phyloP scores from a whole-genome alignment of 1,140 invertebrate genomes.

The Diachasmimorpha longicaudata region DNA sequence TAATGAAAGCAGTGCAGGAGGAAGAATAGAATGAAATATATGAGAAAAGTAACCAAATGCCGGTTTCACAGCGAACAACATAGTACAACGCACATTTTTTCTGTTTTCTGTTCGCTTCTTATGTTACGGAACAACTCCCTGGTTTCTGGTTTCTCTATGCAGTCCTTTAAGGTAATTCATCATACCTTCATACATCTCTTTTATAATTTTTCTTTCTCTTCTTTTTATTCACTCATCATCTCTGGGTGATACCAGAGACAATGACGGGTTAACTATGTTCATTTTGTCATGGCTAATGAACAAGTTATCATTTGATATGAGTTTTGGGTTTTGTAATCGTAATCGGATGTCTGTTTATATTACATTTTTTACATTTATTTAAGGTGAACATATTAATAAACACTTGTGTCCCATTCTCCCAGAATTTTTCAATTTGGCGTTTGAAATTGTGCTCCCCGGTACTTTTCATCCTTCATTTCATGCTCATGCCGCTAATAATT shows the following conservation, averaged over 20 bases:
- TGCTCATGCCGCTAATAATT: too few relatives aligned
- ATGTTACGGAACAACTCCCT: constrained; percentile 52
- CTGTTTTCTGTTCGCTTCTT: constrained; percentile 58
- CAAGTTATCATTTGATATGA: background rate
- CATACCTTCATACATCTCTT: constrained; percentile 36
- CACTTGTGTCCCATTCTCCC: background rate
- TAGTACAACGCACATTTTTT: constrained; percentile 53
- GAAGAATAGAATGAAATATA: background rate
- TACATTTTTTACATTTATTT: background rate
- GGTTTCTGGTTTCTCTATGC: constrained; percentile 58
- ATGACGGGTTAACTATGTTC: constrained; percentile 39
- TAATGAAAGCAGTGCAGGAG: background rate
- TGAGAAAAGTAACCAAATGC: constrained; percentile 6
- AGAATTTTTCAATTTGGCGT: background rate
- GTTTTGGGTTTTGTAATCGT: background rate
- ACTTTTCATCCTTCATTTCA: too few relatives aligned
- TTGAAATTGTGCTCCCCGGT: too few relatives aligned
- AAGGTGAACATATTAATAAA: background rate
- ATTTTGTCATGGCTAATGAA: constrained; percentile 27
- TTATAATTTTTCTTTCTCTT: constrained; percentile 29
- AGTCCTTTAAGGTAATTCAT: constrained; percentile 58
- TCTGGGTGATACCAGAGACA: background rate
- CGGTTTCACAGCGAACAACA: constrained; percentile 38
- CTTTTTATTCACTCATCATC: constrained; percentile 15
- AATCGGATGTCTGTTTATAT: background rate